Evolutionary conservation across 2,797 vertebrate species (phyloP), one percentile per base, ranked within the genome.

Genomic region (Anabacerthia variegaticeps): DNA sequence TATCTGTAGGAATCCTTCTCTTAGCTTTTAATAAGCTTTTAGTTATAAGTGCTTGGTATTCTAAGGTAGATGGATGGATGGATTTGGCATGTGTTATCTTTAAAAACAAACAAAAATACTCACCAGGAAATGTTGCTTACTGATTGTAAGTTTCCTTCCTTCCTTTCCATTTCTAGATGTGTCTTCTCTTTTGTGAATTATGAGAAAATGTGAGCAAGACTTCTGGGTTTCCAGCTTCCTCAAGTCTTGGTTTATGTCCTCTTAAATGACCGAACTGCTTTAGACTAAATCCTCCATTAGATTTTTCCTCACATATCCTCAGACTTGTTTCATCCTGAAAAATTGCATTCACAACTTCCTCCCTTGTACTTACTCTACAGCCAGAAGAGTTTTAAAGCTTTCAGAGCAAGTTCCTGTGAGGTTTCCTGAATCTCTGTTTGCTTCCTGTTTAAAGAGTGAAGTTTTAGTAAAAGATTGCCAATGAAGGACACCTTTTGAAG

Each of bases 341-440:
- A 93, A n/a, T 15, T 72, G 21, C 34, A 72, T 92, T 91, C 32
- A 27, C 72, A 91, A 56, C 59, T 90, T 90, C 73, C 41, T 94
- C 48, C 36, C 48, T 80, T 80, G 36, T 43, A 56, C 41, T 85
- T 85, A 49, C 39, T 79, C 17, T 93, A 67, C 16, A 78, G 36
- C 62, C 74, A 81, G 43, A 89, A 88, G 72, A 75, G 85, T 62
- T 73, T 77, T 94, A 93, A 78, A 95, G 55, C 56, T 95, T 89
- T 85, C 65, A 68, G 36, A 93, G 52, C 37, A 77, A 52, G 44
- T 91, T 93, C 55, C 63, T 95, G 30, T 81, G 77, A 87, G 49
- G 30, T 75, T 95, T 92, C 68, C 81, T 65, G 69, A 78, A 88
- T 88, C 77, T 69, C 10, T 85, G 48, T 82, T 93, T 26, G 12